Base-by-base conservation (phyloP, 2,888 invertebrate species). In the Drosophila suboccidentalis region DNA sequence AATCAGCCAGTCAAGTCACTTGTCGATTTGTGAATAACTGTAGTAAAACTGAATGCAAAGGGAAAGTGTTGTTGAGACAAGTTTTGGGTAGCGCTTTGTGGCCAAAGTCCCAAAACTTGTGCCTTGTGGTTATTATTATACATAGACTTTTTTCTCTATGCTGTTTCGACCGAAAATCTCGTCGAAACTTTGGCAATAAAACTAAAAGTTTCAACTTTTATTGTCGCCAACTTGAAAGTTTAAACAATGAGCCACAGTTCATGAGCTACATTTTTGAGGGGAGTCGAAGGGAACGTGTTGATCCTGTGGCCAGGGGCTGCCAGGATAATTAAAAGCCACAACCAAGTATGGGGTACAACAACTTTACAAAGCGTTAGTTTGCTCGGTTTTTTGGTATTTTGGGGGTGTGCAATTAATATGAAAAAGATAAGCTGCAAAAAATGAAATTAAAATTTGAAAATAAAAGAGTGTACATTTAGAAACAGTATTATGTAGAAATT, bases 201-300 rank as follows among this genome's bases (percentile, higher is more conserved):
- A 85, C 84, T 85, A 87, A 85, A 85, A 85, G 87, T 85, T 85
- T 73, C 71, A 85, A 85, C 84, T 87, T 85, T 85, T 85, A 85
- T 85, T 85, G 84, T 85, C 87, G 87, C 84, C 84, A 85, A 85
- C 84, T 85, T 85, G 84, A 85, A 85, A 85, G 80, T 85, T 85
- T 82, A 85, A 85, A 85, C 84, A 85, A 85, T 85, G 84, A 82
- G 74, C 85, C 62, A 64, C 87, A 87, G 84, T 84, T 84, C 87
- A 84, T 87, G 84, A 84, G 87, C 78, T 67, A 82, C 80, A 84
- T 72, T 84, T 78, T 75, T 53, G 68, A 29, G 29, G 26, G 34
- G 49, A 15, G 50, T 46, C 53, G 19, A 22, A 8, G 66, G 43
- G 36, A 39, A 15, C 41, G 53, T 53, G 68, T 47, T 67, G 62